Conservation (phyloP, 1,140 invertebrate species). For the Neodiprion virginianus region DNA sequence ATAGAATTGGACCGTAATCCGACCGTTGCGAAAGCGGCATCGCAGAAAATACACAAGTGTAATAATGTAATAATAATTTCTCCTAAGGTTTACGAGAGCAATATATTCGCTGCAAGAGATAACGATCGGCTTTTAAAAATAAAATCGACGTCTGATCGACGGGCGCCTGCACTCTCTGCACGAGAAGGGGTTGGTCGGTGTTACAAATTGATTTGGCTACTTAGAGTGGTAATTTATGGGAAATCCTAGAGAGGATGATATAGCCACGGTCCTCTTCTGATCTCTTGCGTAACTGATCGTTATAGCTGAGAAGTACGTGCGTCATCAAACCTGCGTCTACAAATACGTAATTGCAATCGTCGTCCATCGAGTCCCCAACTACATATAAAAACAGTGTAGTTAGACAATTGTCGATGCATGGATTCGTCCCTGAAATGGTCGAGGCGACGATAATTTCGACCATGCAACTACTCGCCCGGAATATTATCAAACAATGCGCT, state of each 20-base stretch:
- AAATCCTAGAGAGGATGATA: neutral
- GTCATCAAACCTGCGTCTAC: neutral
- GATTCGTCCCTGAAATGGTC: neutral
- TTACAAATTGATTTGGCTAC: constrained; percentile 1
- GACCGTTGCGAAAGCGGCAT: too few relatives aligned
- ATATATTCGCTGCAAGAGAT: neutral
- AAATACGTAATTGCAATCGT: neutral
- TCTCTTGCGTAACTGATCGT: neutral
- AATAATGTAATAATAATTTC: neutral
- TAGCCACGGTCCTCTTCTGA: neutral
- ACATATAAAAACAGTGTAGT: neutral
- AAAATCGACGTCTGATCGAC: constrained; percentile 7
- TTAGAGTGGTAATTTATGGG: neutral
- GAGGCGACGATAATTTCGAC: too few relatives aligned
- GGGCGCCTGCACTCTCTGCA: neutral
- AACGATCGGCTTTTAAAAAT: neutral
- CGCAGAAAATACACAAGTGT: neutral
- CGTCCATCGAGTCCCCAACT: neutral
- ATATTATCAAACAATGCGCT: neutral
- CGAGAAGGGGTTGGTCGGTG: neutral
- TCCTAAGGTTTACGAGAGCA: neutral
- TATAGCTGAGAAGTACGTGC: neutral
- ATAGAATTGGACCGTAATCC: neutral
- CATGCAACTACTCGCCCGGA: neutral
- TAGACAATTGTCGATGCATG: neutral